Percentiles rank a stretch among this genome's conserved stretches.
Conservation (phyloP, 2,888 invertebrate genomes). For the Mimas tiliae region DNA sequence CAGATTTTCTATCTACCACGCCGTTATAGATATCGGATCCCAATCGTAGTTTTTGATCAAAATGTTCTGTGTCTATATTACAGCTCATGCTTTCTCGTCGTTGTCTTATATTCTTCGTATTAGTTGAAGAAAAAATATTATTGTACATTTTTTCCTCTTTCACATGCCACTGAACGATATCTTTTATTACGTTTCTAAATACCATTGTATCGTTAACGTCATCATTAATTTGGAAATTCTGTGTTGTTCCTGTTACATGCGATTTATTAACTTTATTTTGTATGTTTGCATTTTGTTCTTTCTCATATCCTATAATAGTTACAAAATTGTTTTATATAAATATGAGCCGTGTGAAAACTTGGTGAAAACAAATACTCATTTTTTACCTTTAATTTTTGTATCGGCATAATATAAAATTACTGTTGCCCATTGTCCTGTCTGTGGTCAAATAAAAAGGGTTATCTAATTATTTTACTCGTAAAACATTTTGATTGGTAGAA, state of each 20-base stretch:
- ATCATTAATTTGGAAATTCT: conserved; percentile 33
- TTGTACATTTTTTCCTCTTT: conserved; percentile 33
- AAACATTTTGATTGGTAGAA: neutral
- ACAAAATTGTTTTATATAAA: neutral
- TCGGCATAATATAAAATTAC: conserved; percentile 25
- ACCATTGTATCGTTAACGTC: conserved; percentile 49
- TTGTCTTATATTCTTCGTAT: conserved; percentile 18
- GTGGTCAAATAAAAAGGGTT: neutral
- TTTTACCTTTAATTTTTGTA: conserved; percentile 20
- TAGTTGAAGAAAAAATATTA: neutral
- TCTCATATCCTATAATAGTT: neutral
- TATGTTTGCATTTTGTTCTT: conserved; percentile 4
- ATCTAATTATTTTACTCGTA: neutral
- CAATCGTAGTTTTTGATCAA: neutral
- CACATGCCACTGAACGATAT: conserved; percentile 50
- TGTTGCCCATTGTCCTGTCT: conserved; percentile 29
- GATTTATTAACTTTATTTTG: neutral
- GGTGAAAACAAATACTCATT: neutral
- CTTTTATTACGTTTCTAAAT: conserved; percentile 58
- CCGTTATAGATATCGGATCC: neutral
- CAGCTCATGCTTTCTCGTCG: neutral
- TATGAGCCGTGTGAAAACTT: too few relatives aligned
- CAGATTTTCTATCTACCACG: neutral
- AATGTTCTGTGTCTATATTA: neutral
- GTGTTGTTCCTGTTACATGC: neutral